Evolutionary conservation across 2,113 vertebrate genomes (phyloP).

Genomic region (Nipponia nippon): DNA sequence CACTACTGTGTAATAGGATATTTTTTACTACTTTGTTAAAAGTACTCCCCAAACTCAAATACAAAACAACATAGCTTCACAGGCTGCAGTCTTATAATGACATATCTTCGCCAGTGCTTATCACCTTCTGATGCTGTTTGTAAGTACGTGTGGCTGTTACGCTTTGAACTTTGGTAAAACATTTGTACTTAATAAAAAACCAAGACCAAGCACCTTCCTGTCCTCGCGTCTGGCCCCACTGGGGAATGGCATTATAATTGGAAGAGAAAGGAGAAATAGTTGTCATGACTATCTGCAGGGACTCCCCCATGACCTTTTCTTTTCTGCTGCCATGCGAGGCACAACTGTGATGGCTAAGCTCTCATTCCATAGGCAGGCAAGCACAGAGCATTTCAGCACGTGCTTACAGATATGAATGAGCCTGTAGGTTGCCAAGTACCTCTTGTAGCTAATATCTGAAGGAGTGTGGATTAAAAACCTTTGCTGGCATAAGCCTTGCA

Average conservation of each 20-base stretch:
- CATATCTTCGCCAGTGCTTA: background rate
- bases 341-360: background rate
- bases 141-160: background rate
- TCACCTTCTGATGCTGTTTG: background rate
- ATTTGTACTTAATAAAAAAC: background rate
- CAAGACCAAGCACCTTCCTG: background rate
- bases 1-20: background rate
- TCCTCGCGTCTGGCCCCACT: background rate
- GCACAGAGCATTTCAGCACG: background rate
- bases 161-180: background rate
- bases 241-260: background rate
- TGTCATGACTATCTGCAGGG: background rate
- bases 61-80: background rate
- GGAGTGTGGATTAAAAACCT: background rate
- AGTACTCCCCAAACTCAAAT: background rate
- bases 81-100: background rate
- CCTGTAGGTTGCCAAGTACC: background rate
- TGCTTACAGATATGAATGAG: background rate
- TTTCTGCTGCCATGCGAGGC: background rate
- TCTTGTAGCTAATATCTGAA: background rate
- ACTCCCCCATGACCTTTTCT: background rate
- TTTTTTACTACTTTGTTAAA: conserved; percentile 5
- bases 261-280: background rate
- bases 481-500: background rate
- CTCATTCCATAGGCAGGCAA: background rate